Evolutionary conservation across 2,888 invertebrate genomes (phyloP), one percentile per base, ranked within the genome.

Genomic region (Tenthredo mesomela): DNA sequence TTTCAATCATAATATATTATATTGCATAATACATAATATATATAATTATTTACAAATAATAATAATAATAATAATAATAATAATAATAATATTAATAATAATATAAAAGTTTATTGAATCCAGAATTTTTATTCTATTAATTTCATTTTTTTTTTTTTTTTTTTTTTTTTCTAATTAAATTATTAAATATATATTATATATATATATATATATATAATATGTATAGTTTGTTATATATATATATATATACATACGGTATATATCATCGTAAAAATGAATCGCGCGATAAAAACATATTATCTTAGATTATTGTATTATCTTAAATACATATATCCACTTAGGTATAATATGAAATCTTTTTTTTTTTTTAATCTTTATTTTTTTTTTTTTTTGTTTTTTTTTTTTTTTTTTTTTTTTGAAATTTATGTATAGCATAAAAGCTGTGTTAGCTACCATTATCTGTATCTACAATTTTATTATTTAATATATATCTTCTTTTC

Each of bases 381-480:
- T 25, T 0, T 2, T 25, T 10, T 25, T 25, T 10, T 12, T 10
- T 61, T 61, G 25, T 61, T 61, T 61, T 0, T 61, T 61, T 61
- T 10, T 61, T 61, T 61, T 61, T 25, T 0, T 2, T 25, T 10
- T 25, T 25, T 10, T 12, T 10, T 61, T 61, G 25, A 61, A 61
- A 61, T 25, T 61, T 73, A 43, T 67, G 29, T 67, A 25, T 33
- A 33, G 93, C 93, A 92, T 91, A 92, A 90, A 92, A 92, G 92
- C 93, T 92, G 92, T 37, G 37, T 6, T 91, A 93, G 91, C 92
- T 92, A 93, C 91, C 90, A 90, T 90, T 73, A 54, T 85, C 71
- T 80, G 71, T 88, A 88, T 88, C 88, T 88, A 88, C 88, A 88
- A 88, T 88, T 88, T 87, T 80, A 21, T 80, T 40, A 21, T 80